These are phyloP conservation scores for Paracentrotus lividus DNA, from an alignment of 53 echinoderm and acorn worm genomes.

Conservation along the genomic window DNA sequence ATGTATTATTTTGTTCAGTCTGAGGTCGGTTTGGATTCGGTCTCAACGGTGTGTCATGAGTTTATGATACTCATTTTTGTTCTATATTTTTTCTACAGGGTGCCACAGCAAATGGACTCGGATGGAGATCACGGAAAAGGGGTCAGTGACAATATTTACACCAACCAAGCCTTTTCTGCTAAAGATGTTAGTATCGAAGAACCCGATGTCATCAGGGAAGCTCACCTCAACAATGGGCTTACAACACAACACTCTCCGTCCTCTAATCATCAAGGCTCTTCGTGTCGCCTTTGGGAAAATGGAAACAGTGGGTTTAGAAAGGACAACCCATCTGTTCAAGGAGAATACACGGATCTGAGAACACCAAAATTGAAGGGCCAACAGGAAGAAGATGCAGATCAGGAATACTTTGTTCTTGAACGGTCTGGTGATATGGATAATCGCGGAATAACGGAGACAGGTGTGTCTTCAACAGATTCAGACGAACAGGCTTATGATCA, in stretches of 20 bases:
- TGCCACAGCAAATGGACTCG: not conserved
- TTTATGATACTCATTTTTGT: no score
- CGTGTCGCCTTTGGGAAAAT: not conserved
- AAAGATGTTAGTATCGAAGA: not conserved
- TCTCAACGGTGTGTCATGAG: no score
- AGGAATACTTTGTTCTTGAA: not conserved
- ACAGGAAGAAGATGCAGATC: not conserved
- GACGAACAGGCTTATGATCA: not conserved
- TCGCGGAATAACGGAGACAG: not conserved
- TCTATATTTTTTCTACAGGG: not conserved
- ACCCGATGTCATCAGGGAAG: not conserved
- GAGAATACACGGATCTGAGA: not conserved
- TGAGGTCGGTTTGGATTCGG: no score
- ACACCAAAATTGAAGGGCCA: not conserved
- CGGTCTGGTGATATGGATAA: not conserved
- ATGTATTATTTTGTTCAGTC: no score
- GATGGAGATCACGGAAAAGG: not conserved
- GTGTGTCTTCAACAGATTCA: not conserved
- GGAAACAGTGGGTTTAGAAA: not conserved
- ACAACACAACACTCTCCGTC: not conserved
- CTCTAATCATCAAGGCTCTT: not conserved
- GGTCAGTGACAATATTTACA: not conserved
- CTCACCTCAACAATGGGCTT: not conserved
- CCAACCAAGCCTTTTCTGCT: not conserved
- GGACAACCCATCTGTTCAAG: not conserved